Evolutionary conservation across 2,797 vertebrate genomes (phyloP).

Genomic region (Potorous gilbertii): DNA sequence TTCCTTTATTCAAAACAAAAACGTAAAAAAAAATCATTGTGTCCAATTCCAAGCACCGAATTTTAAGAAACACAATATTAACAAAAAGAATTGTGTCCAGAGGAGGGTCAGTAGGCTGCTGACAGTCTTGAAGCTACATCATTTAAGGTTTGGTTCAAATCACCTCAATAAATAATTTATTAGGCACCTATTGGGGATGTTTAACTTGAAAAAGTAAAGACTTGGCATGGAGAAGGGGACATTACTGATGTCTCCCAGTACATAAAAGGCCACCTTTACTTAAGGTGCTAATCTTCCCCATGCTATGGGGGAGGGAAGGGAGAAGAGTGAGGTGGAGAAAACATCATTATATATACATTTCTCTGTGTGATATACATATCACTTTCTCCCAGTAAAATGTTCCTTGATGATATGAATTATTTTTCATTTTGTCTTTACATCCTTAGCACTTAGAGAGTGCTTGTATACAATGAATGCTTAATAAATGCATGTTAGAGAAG

Average conservation of each 20-base stretch:
- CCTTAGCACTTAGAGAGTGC: neutral
- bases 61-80: neutral
- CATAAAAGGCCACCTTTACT: neutral
- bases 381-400: neutral
- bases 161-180: neutral
- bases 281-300: neutral
- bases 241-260: neutral
- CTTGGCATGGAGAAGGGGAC: neutral
- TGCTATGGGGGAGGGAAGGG: neutral
- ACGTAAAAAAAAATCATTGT: neutral
- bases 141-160: neutral
- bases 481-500: neutral
- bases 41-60: neutral
- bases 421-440: neutral
- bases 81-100: neutral
- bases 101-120: neutral
- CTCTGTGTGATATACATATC: neutral
- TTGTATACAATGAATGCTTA: neutral
- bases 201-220: neutral
- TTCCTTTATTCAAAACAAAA: neutral
- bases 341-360: neutral
- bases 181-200: neutral
- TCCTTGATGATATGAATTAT: neutral
- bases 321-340: no score
- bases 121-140: neutral